Base-by-base conservation (phyloP, 2,888 invertebrate genomes). In the Melinaea menophilus region DNA sequence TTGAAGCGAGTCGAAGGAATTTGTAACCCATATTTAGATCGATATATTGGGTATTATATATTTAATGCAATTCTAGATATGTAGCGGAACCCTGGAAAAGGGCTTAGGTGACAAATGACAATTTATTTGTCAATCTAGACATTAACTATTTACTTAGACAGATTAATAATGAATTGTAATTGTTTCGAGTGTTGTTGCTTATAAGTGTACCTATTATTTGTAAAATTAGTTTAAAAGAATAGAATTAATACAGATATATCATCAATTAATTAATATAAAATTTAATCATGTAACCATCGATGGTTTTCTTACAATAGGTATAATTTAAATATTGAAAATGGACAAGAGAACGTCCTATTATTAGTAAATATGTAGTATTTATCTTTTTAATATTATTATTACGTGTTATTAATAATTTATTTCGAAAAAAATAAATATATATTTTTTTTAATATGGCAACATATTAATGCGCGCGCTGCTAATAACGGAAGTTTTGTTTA, bases 401-500 rank as follows among this genome's bases (percentile, higher is more conserved):
- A 22, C 22, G 22, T 22, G 22, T 22, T 22, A 22, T 22, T 22
- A 22, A 22, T 22, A 22, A 22, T 22, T 22, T 22, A 22, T 22
- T 22, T 22, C 22, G 22, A 22, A 22, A 9, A 51, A 3, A 9
- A 22, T 31, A 69, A 61, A 66, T 34, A 66, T 69, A 64, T 64
- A 46, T 61, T 61, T 63, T 61, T 58, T 64, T 45, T n/a, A 7
- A 2, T 12, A 41, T 35, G 72, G 85, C 79, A 86, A 78, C 77
- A 78, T 75, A 31, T 31, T 69, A 81, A 72, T 89, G 90, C 90
- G 90, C 90, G 90, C 90, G 89, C 86, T 84, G 84, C 81, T 71
- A 72, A 75, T 78, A 79, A 78, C 79, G 81, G 82, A 84, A 83
- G 81, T 86, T 88, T 86, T 90, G 90, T 89, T 90, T 90, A 89